Percentiles rank a stretch among this genome's conserved stretches.
Conservation (phyloP, 1,140 invertebrate genomes). For the Drosophila baimaii region DNA sequence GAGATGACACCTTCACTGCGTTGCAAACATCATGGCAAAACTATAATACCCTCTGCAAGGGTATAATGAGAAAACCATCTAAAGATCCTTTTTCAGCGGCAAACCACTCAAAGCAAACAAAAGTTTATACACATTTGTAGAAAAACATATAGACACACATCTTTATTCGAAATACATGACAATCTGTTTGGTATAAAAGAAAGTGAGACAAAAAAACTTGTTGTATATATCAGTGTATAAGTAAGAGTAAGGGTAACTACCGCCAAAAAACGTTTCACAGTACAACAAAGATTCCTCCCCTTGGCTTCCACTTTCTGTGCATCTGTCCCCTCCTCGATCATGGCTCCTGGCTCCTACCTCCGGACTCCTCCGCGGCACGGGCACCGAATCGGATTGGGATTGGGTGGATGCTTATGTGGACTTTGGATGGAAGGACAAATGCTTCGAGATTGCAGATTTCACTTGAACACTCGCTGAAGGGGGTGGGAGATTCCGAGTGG, state of each 20-base stretch:
- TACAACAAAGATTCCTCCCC: constrained; percentile 62
- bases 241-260: constrained; percentile 51
- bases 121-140: constrained; percentile 21
- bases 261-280: constrained; percentile 56
- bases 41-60: no score
- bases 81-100: no score
- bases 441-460: constrained; percentile 54
- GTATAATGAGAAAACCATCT: background rate
- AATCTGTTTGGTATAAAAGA: constrained; percentile 67
- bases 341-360: constrained; percentile 2
- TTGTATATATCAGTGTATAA: constrained; percentile 39
- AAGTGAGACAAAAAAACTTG: constrained; percentile 57
- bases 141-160: constrained; percentile 70
- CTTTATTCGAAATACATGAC: constrained; percentile 75
- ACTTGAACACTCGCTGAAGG: constrained; percentile 37
- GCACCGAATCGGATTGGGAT: background rate
- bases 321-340: constrained; percentile 11
- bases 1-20: no score
- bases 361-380: constrained; percentile 13
- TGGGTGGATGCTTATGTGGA: constrained; percentile 12
- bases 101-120: background rate
- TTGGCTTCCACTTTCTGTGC: constrained; percentile 23
- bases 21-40: no score
- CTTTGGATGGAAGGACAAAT: constrained; percentile 29
- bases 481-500: constrained; percentile 29